Evolutionary conservation across 2,113 vertebrate genomes (phyloP), one percentile per base, ranked within the genome.

Genomic region (Nesogale talazaci): DNA sequence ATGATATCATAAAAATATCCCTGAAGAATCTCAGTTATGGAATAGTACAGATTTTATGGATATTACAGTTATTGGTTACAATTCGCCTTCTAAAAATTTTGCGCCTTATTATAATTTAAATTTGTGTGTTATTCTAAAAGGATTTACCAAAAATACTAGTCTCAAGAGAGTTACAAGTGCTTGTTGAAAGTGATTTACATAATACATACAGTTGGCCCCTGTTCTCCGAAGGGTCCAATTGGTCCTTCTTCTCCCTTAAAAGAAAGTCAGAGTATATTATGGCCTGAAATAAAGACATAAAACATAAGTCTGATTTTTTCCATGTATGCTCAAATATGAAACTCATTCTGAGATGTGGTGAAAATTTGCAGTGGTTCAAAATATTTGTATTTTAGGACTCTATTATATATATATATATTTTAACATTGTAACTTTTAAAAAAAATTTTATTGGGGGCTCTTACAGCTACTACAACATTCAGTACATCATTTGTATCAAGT

Each of bases 231-330:
- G 86, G 99, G 98, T 96, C 99, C 99, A 69, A 97, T 29, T 88
- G 98, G 98, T 97, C 99, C 99, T 97, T 99, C 98, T 95, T 99
- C 99, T 91, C 99, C 99, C 99, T 99, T 97, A 79, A 97, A 40
- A 75, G 15, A 91, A 96, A 92, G 97, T 76, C 8, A 96, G n/a
- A 80, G 83, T 3, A 88, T 91, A 61, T 36, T 78, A 2, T 78
- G 34, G 67, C 1, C 38, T 88, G 72, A 95, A 84, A 57, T 63
- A 74, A 57, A 3, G 65, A 36, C 74, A 77, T 96, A 77, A 36
- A 84, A 90, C 34, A 2, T 31, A 93, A 86, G 85, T 4, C 38
- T n/a, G 27, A 3, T 82, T 80, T 0, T 36, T 20, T 67, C 56
- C 34, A 72, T 78, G 89, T 90, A 84, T 89, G 65, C 3, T 59